phyloP scores from a whole-genome alignment of 2,888 invertebrate species.

The Geotrupes spiniger region DNA sequence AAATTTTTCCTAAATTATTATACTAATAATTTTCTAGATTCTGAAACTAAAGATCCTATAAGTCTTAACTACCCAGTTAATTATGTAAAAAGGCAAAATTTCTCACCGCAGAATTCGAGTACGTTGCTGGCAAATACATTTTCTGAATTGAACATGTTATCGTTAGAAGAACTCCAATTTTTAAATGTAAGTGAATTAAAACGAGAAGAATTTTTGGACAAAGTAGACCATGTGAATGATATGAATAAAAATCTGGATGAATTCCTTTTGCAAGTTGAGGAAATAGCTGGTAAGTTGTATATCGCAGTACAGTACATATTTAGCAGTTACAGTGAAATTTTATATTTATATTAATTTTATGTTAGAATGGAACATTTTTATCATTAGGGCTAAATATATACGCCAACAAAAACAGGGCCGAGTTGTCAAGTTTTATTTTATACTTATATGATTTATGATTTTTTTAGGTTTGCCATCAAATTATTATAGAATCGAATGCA shows the following conservation, averaged over 20 bases:
- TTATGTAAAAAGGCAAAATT: conserved; percentile 32
- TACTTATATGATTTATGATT: too few species aligned
- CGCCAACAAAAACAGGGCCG: too few species aligned
- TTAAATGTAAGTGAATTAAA: conserved; percentile 67
- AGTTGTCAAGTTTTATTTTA: too few species aligned
- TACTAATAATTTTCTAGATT: conserved; percentile 33
- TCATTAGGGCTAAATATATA: too few species aligned
- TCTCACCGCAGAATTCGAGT: conserved; percentile 34
- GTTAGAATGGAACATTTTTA: too few species aligned
- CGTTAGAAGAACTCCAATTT: conserved; percentile 66
- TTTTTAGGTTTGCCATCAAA: too few species aligned
- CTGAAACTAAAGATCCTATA: conserved; percentile 35
- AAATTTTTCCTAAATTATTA: conserved; percentile 11
- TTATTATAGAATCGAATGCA: too few species aligned
- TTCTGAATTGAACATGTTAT: conserved; percentile 53
- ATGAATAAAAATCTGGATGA: conserved; percentile 69
- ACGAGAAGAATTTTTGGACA: conserved; percentile 71
- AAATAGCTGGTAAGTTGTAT: conserved; percentile 57
- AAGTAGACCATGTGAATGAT: conserved; percentile 64
- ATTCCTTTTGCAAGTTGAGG: conserved; percentile 69
- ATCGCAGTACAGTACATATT: too few species aligned
- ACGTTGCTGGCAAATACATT: conserved; percentile 44
- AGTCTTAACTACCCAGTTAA: conserved; percentile 40
- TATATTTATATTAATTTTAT: too few species aligned
- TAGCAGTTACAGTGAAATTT: too few species aligned